Percentiles rank a stretch among this genome's conserved stretches.
These are phyloP conservation scores for Anas capensis DNA, from an alignment of 2,797 vertebrate species.

Conservation along the genomic window DNA sequence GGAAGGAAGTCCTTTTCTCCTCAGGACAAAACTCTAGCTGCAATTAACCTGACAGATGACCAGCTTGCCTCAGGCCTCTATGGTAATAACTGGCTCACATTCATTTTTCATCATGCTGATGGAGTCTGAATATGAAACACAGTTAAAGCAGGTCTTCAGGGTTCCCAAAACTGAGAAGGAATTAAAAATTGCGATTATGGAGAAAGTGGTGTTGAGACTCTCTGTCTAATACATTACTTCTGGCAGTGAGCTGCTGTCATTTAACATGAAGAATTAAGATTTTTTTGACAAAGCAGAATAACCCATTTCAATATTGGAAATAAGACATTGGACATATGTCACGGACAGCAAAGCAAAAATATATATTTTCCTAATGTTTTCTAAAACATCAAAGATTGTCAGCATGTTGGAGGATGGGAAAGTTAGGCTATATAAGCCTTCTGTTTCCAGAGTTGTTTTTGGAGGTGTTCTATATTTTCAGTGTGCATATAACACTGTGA, in stretches of 20 bases:
- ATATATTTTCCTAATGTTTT: neutral
- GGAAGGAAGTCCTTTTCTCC: conserved; percentile 54
- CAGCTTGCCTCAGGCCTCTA: conserved; percentile 91
- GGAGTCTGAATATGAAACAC: neutral
- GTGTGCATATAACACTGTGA: neutral
- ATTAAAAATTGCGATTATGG: neutral
- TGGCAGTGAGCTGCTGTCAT: neutral
- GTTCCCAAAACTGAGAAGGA: neutral
- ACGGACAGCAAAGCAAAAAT: neutral
- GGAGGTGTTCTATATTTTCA: neutral
- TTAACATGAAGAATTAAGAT: neutral
- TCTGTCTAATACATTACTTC: neutral
- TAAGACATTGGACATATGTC: neutral
- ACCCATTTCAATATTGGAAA: neutral
- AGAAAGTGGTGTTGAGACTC: neutral
- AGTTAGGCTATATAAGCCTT: neutral
- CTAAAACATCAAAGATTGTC: neutral
- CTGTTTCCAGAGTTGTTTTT: neutral
- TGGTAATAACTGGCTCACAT: conserved; percentile 78
- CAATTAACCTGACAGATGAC: conserved; percentile 90
- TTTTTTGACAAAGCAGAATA: neutral
- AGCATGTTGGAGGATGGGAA: neutral
- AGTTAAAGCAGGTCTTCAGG: neutral
- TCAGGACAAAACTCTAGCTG: conserved; percentile 75
- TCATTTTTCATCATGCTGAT: neutral